phyloP scores from a whole-genome alignment of 2,888 invertebrate species.

The Ichneumon xanthorius region DNA sequence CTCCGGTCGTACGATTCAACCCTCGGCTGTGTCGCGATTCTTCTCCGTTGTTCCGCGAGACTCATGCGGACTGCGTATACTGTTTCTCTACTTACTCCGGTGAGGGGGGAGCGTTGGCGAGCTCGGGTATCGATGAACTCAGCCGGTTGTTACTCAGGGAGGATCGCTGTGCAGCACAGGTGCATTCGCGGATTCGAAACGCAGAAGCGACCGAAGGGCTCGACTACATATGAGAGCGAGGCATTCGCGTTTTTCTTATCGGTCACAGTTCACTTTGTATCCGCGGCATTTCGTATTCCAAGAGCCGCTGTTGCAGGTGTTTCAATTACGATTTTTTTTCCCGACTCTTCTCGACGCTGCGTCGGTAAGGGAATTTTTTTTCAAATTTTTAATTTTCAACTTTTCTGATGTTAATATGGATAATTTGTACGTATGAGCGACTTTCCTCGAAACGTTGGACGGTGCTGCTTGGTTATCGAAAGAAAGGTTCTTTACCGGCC shows the following conservation, averaged over 20 bases:
- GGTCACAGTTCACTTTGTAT: not conserved
- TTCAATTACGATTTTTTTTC: not conserved
- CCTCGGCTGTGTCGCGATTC: constrained; percentile 35
- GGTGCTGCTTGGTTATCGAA: too few relatives aligned
- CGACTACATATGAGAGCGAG: not conserved
- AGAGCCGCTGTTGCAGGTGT: not conserved
- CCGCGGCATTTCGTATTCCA: not conserved
- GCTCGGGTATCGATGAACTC: not conserved
- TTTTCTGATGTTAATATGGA: too few relatives aligned
- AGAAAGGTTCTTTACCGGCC: too few relatives aligned
- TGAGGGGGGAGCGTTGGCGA: not conserved
- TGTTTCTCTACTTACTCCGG: constrained; percentile 9
- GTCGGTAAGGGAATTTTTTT: too few relatives aligned
- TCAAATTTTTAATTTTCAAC: too few relatives aligned
- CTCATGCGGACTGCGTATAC: constrained; percentile 14
- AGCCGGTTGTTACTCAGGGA: not conserved
- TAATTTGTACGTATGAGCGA: too few relatives aligned
- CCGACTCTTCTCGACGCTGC: too few relatives aligned
- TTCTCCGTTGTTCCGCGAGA: constrained; percentile 35
- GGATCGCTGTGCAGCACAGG: not conserved
- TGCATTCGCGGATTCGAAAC: not conserved
- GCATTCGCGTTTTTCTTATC: not conserved
- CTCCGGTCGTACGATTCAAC: constrained; percentile 19
- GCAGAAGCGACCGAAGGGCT: not conserved
- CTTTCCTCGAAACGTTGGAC: too few relatives aligned